phyloP scores from a whole-genome alignment of 37 sponge, comb jelly and placozoan genomes.

The Aphrocallistes beatrix region DNA sequence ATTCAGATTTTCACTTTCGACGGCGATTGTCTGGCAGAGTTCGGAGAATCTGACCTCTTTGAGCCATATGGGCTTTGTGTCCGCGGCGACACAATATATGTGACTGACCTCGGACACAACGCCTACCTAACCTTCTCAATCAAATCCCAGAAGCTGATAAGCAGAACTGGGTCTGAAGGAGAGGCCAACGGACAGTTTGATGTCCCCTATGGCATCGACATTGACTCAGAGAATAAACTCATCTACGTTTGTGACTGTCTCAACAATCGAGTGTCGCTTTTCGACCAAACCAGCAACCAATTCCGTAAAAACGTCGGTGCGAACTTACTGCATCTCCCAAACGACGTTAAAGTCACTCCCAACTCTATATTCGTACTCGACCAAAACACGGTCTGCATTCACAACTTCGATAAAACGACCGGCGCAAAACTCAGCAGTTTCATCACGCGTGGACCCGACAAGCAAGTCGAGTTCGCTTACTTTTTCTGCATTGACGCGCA shows the following conservation, averaged over 20 bases:
- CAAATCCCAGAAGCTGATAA: background rate
- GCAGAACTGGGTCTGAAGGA: background rate
- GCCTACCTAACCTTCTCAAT: background rate
- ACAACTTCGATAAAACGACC: slow-evolving; percentile 3
- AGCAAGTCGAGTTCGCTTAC: background rate
- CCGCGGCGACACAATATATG: background rate
- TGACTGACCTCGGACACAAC: background rate
- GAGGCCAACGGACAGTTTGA: slow-evolving; percentile 6
- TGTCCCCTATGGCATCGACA: background rate
- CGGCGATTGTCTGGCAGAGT: background rate
- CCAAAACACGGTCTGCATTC: slow-evolving; percentile 13
- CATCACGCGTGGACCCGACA: background rate
- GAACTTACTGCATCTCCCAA: background rate
- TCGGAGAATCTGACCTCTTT: background rate
- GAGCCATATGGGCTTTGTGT: slow-evolving; percentile 5
- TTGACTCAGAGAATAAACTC: background rate
- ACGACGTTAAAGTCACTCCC: background rate
- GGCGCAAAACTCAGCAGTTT: background rate
- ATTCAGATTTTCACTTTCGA: background rate
- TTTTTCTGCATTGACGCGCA: background rate
- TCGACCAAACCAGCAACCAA: slow-evolving; percentile 14
- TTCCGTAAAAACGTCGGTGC: background rate
- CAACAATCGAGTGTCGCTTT: background rate
- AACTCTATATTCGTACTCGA: background rate
- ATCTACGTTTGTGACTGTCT: slow-evolving; percentile 5